A percentile compares a stretch with the other conserved stretches of the same genome.
Conservation (phyloP, 2,888 invertebrate species). For the Thecocarcelia acutangulata region DNA sequence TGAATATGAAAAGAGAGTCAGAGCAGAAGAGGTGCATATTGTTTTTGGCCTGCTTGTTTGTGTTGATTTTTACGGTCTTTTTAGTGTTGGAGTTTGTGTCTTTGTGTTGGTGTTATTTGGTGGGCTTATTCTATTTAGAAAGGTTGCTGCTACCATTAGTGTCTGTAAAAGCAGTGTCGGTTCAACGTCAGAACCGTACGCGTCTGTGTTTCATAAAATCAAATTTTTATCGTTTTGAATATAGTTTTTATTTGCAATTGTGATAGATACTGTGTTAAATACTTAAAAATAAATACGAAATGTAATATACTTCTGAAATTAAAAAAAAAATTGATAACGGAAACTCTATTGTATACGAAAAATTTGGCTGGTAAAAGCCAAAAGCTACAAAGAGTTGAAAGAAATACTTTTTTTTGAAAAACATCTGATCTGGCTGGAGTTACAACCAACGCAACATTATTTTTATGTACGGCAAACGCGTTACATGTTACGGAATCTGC, state of each 20-base stretch:
- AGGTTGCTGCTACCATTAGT: slow-evolving; percentile 75
- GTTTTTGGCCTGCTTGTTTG: slow-evolving; percentile 40
- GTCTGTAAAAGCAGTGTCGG: slow-evolving; percentile 79
- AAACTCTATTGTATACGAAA: slow-evolving; percentile 8
- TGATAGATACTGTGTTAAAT: slow-evolving; percentile 33
- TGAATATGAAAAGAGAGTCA: slow-evolving; percentile 8
- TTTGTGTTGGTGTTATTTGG: slow-evolving; percentile 48
- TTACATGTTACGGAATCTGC: slow-evolving; percentile 39
- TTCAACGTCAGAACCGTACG: slow-evolving; percentile 79
- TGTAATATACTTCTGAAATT: not conserved
- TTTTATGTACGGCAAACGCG: slow-evolving; percentile 25
- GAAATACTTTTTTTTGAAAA: slow-evolving; percentile 17
- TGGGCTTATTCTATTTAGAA: slow-evolving; percentile 78
- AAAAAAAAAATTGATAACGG: not conserved
- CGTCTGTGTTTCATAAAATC: slow-evolving; percentile 65
- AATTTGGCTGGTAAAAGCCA: slow-evolving; percentile 3
- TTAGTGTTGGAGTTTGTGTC: slow-evolving; percentile 62
- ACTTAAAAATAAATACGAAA: slow-evolving; percentile 12
- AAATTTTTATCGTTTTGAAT: slow-evolving; percentile 13
- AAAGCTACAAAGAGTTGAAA: slow-evolving; percentile 3
- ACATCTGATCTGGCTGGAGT: slow-evolving; percentile 39
- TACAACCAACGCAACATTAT: slow-evolving; percentile 24
- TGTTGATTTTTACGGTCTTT: slow-evolving; percentile 41
- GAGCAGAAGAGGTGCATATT: slow-evolving; percentile 40
- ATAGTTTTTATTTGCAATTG: slow-evolving; percentile 32